Percentiles rank a stretch among this genome's conserved stretches.
Conservation (phyloP, 2,113 vertebrate genomes). For the Prunella himalayana region DNA sequence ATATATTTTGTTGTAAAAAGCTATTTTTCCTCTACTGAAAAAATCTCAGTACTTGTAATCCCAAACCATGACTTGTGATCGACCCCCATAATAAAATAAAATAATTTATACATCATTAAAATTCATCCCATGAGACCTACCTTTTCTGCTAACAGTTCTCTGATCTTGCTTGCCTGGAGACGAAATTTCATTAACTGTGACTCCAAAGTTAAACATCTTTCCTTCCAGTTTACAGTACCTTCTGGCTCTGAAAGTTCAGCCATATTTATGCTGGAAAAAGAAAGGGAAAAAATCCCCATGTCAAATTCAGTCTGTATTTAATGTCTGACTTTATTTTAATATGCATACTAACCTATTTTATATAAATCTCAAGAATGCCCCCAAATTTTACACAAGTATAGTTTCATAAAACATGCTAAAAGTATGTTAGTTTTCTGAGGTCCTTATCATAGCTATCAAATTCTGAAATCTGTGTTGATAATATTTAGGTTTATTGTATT, state of each 20-base stretch:
- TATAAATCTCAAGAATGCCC: not conserved
- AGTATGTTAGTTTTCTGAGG: not conserved
- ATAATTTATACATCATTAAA: not conserved
- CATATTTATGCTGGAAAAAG: constrained; percentile 74
- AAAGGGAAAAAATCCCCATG: not conserved
- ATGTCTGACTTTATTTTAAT: not conserved
- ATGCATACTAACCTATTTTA: not conserved
- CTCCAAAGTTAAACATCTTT: constrained; percentile 90
- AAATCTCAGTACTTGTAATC: not conserved
- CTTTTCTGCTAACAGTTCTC: constrained; percentile 94
- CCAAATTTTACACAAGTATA: not conserved
- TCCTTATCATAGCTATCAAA: not conserved
- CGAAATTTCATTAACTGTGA: constrained; percentile 93
- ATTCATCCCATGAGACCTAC: constrained; percentile 65
- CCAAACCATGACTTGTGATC: not conserved
- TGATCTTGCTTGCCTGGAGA: constrained; percentile 93
- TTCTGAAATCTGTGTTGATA: not conserved
- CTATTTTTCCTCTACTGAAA: not conserved
- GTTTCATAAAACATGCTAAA: not conserved
- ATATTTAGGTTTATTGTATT: not conserved
- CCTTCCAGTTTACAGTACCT: constrained; percentile 88
- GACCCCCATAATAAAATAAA: not conserved
- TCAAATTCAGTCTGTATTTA: not conserved
- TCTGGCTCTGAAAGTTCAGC: constrained; percentile 83
- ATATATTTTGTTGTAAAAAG: not conserved